phyloP scores from a whole-genome alignment of 30 jellyfish, hydroid and myxozoan species.

The Hydractinia echinata region DNA sequence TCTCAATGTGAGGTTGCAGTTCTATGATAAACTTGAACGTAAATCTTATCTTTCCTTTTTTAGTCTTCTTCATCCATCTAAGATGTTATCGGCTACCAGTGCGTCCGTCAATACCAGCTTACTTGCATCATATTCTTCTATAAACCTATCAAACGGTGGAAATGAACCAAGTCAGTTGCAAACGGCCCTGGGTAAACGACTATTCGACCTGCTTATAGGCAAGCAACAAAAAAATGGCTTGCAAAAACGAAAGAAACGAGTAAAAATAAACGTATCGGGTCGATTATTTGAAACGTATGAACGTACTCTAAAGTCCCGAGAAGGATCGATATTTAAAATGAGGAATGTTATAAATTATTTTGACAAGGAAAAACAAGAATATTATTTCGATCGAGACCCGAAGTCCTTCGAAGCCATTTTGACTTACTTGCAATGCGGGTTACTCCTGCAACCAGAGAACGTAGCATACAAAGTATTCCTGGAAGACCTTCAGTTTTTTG shows the following conservation, averaged over 20 bases:
- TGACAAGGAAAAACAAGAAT: slow-evolving; percentile 53
- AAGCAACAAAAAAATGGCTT: background rate
- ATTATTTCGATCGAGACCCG: slow-evolving; percentile 63
- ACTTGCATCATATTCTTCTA: too few species aligned
- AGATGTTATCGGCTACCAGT: too few species aligned
- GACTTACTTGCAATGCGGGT: slow-evolving; percentile 71
- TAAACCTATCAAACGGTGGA: too few species aligned
- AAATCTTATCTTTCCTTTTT: too few species aligned
- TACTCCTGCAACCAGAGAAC: slow-evolving; percentile 61
- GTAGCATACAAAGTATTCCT: slow-evolving; percentile 57
- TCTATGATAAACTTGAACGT: too few species aligned
- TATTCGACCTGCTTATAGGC: too few species aligned
- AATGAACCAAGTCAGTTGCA: too few species aligned
- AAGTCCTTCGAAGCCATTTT: slow-evolving; percentile 67
- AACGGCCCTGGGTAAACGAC: too few species aligned
- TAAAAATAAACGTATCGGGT: slow-evolving; percentile 67
- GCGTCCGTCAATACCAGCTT: too few species aligned
- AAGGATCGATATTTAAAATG: background rate
- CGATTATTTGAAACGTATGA: slow-evolving; percentile 61
- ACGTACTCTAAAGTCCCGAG: slow-evolving; percentile 50
- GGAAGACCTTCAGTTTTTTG: slow-evolving; percentile 69
- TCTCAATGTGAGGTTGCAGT: too few species aligned
- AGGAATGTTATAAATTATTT: slow-evolving; percentile 16
- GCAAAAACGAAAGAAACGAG: slow-evolving; percentile 10
- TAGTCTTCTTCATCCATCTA: too few species aligned